phyloP scores from a whole-genome alignment of 2,888 invertebrate genomes.

The Rhynchonema sp. region DNA sequence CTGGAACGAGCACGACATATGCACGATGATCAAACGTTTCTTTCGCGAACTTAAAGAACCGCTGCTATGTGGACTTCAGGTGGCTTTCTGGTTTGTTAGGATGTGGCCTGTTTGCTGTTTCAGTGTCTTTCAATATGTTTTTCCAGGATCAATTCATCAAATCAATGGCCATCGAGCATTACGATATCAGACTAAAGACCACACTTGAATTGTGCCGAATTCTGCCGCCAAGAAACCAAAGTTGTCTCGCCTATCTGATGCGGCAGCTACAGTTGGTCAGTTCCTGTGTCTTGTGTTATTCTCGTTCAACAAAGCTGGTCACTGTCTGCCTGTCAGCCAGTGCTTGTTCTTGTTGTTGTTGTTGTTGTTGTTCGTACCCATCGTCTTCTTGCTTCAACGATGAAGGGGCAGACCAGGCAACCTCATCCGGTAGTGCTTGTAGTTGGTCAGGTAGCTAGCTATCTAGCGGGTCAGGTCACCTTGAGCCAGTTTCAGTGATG shows the following conservation, averaged over 20 bases:
- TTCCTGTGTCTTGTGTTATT: background rate
- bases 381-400: too few relatives aligned
- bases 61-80: background rate
- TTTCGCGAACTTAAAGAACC: background rate
- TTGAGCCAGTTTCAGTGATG: too few relatives aligned
- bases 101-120: too few relatives aligned
- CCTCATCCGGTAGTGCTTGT: too few relatives aligned
- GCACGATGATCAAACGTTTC: background rate
- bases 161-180: background rate
- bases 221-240: background rate
- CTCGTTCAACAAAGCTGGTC: background rate
- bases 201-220: background rate
- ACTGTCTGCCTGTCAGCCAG: too few relatives aligned
- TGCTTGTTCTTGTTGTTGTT: too few relatives aligned
- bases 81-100: too few relatives aligned
- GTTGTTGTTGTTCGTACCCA: too few relatives aligned
- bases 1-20: background rate
- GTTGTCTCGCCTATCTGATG: background rate
- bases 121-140: too few relatives aligned
- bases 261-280: background rate
- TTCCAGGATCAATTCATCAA: background rate
- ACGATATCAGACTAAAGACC: background rate
- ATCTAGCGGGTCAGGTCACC: too few relatives aligned
- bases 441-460: too few relatives aligned
- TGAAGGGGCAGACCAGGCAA: too few relatives aligned